A percentile compares a stretch with the other conserved stretches of the same genome.
Conservation (phyloP, 2,888 invertebrate species). For the Micoletzkya japonica region DNA sequence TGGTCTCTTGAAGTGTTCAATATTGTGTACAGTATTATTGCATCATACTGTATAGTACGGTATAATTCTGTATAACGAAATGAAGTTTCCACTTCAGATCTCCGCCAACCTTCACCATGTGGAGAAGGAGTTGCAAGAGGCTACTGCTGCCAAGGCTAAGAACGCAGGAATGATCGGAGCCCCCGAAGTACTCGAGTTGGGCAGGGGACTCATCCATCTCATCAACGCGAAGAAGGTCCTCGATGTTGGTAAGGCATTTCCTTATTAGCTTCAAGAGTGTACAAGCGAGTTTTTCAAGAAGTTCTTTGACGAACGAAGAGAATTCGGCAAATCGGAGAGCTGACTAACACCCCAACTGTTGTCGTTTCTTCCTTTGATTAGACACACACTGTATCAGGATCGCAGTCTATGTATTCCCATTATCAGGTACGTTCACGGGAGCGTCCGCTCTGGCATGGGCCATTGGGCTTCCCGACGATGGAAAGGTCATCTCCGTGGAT, state of each 20-base stretch:
- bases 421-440: constrained; percentile 64
- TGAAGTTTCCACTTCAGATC: neutral
- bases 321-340: neutral
- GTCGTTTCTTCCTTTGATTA: neutral
- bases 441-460: constrained; percentile 65
- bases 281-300: no score
- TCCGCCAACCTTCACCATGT: neutral
- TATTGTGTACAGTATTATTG: no score
- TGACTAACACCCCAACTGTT: no score
- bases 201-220: constrained; percentile 36
- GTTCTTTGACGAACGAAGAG: neutral
- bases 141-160: neutral
- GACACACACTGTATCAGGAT: neutral
- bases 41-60: no score
- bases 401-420: neutral
- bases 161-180: constrained; percentile 31
- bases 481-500: constrained; percentile 64
- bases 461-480: constrained; percentile 64
- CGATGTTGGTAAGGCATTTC: constrained; percentile 31
- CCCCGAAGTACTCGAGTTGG: constrained; percentile 38
- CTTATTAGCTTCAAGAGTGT: no score
- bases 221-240: constrained; percentile 30
- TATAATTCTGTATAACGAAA: no score
- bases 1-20: no score
- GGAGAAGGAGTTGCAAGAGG: neutral